A percentile compares a stretch with the other conserved stretches of the same genome.
Conservation (phyloP, 2,888 invertebrate genomes). For the Sericinus montela region DNA sequence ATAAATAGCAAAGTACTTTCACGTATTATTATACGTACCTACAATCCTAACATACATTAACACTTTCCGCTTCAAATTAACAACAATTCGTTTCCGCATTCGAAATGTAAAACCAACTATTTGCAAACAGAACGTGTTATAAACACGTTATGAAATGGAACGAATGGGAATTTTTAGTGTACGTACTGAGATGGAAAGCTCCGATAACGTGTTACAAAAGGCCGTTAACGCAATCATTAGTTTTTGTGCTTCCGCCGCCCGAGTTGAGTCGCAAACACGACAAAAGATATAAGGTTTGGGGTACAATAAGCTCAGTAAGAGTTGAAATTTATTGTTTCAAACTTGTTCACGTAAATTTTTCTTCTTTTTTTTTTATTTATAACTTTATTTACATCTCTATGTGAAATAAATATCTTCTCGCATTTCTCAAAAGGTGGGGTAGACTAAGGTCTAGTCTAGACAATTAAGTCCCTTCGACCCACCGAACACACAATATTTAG, state of each 20-base stretch:
- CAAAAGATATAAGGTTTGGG: conserved; percentile 18
- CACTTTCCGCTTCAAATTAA: conserved; percentile 3
- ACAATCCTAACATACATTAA: neutral
- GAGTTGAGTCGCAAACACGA: conserved; percentile 28
- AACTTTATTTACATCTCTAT: too few species aligned
- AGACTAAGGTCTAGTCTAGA: too few species aligned
- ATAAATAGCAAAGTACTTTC: too few species aligned
- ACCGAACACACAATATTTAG: too few species aligned
- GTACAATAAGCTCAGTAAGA: conserved; percentile 27
- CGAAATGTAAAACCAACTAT: conserved; percentile 2
- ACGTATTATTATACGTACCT: too few species aligned
- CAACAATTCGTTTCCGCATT: conserved; percentile 10
- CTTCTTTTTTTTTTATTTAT: too few species aligned
- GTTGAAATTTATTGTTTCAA: too few species aligned
- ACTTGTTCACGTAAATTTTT: too few species aligned
- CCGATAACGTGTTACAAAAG: conserved; percentile 26
- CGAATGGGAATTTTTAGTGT: neutral
- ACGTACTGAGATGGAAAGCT: conserved; percentile 1
- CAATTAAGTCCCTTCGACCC: too few species aligned
- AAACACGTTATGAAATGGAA: conserved; percentile 1
- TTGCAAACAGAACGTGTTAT: conserved; percentile 13
- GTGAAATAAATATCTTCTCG: too few species aligned
- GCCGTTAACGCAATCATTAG: conserved; percentile 36
- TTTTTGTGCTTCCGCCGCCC: conserved; percentile 33
- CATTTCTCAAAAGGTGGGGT: too few species aligned